phyloP scores from a whole-genome alignment of 1,140 invertebrate genomes.

The Onthophagus taurus region DNA sequence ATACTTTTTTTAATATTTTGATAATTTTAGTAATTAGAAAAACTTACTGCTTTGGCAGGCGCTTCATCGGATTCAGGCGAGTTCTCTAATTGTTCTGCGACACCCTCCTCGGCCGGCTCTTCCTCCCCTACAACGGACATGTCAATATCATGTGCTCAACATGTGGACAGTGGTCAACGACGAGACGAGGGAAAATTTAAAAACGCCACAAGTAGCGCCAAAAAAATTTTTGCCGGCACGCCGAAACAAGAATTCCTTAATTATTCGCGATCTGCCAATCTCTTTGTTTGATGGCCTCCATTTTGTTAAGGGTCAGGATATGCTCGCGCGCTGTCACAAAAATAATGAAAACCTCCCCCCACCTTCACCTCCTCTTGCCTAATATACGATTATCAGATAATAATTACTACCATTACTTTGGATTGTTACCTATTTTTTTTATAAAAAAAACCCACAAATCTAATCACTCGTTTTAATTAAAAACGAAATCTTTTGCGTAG shows the following conservation, averaged over 20 bases:
- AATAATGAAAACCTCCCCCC: constrained; percentile 39
- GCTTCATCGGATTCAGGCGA: constrained; percentile 65
- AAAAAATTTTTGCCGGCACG: constrained; percentile 31
- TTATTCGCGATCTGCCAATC: constrained; percentile 43
- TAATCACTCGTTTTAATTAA: constrained; percentile 4
- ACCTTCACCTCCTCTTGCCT: constrained; percentile 22
- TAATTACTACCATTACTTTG: constrained; percentile 17
- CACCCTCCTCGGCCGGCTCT: constrained; percentile 54
- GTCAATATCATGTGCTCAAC: constrained; percentile 21
- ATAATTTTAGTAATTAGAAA: background rate
- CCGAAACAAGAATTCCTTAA: constrained; percentile 15
- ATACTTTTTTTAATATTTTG: too few relatives aligned
- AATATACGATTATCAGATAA: constrained; percentile 29
- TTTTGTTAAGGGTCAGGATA: constrained; percentile 52
- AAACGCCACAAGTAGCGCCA: too few relatives aligned
- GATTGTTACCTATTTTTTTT: background rate
- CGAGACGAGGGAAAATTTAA: constrained; percentile 31
- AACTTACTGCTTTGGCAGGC: constrained; percentile 29
- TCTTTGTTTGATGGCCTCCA: constrained; percentile 61
- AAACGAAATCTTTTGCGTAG: too few relatives aligned
- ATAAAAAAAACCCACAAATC: background rate
- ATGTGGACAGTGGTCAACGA: constrained; percentile 34
- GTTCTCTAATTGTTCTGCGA: constrained; percentile 52
- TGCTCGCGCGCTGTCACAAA: constrained; percentile 42
- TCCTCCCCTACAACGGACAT: constrained; percentile 50